Conservation (phyloP, 2,113 vertebrate genomes). For the Diglossa brunneiventris region DNA sequence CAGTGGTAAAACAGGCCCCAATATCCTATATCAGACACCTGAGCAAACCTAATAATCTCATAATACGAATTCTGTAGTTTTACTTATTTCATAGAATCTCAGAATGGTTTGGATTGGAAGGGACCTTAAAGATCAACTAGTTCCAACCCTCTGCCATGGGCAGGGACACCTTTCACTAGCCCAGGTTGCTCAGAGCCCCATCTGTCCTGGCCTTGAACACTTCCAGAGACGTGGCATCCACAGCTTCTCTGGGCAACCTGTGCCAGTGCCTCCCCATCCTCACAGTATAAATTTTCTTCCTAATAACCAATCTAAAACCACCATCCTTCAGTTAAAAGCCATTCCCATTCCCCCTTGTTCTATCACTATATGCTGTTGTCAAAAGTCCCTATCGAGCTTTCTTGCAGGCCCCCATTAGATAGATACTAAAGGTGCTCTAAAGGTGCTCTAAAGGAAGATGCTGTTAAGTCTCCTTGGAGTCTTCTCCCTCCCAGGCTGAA, state of each 20-base stretch:
- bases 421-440: not conserved
- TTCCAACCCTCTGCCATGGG: not conserved
- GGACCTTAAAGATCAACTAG: not conserved
- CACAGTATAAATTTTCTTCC: not conserved
- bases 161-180: not conserved
- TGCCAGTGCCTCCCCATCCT: too few species aligned
- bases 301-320: not conserved
- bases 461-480: not conserved
- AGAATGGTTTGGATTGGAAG: not conserved
- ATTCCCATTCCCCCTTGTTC: not conserved
- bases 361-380: not conserved
- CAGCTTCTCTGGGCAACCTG: not conserved
- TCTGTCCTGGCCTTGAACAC: too few species aligned
- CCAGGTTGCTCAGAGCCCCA: not conserved
- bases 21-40: not conserved
- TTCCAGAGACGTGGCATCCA: not conserved
- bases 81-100: not conserved
- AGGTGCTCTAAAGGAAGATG: not conserved
- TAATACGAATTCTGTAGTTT: not conserved
- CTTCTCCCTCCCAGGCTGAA: not conserved
- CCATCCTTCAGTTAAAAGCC: not conserved
- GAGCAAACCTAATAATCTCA: rapidly evolving
- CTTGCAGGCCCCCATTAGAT: not conserved
- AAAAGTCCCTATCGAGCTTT: not conserved
- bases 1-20: rapidly evolving